A percentile compares a stretch with the other conserved stretches of the same genome.
phyloP scores from a whole-genome alignment of 1,140 invertebrate genomes.

The Formica exsecta region DNA sequence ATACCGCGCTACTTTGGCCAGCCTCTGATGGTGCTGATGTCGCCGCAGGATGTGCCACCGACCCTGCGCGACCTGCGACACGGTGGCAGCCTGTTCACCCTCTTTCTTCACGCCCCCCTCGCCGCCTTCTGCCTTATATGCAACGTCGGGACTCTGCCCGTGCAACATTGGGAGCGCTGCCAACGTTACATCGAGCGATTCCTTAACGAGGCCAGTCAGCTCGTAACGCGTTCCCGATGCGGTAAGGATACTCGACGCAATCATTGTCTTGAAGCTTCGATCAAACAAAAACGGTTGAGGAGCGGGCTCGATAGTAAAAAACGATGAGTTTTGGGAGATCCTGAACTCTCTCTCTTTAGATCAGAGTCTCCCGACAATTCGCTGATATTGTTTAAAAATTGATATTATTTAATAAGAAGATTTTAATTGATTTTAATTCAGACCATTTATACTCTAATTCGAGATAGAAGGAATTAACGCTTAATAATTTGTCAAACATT shows the following conservation, averaged over 20 bases:
- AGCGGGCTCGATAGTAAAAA: neutral
- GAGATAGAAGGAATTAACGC: neutral
- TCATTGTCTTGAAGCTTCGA: conserved; percentile 32
- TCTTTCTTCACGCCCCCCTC: conserved; percentile 97
- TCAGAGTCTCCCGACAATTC: neutral
- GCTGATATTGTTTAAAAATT: neutral
- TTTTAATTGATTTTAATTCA: neutral
- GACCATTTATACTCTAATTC: neutral
- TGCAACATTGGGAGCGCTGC: conserved; percentile 96
- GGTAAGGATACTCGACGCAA: conserved; percentile 88
- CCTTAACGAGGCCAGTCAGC: conserved; percentile 94
- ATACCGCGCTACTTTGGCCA: conserved; percentile 97
- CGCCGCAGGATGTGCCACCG: conserved; percentile 95
- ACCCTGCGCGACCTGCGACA: conserved; percentile 95
- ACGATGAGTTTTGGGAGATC: conserved; percentile 1
- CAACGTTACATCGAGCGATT: conserved; percentile 96
- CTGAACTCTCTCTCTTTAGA: neutral
- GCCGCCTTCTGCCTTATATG: conserved; percentile 97
- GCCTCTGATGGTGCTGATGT: conserved; percentile 97
- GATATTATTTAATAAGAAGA: neutral
- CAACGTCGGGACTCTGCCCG: conserved; percentile 94
- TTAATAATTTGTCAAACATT: neutral
- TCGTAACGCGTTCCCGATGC: conserved; percentile 93
- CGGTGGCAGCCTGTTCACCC: conserved; percentile 97
- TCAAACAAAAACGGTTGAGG: neutral